A percentile compares a stretch with the other conserved stretches of the same genome.
Evolutionary conservation across 2,888 invertebrate species (phyloP).

Genomic region (Euproctis similis): DNA sequence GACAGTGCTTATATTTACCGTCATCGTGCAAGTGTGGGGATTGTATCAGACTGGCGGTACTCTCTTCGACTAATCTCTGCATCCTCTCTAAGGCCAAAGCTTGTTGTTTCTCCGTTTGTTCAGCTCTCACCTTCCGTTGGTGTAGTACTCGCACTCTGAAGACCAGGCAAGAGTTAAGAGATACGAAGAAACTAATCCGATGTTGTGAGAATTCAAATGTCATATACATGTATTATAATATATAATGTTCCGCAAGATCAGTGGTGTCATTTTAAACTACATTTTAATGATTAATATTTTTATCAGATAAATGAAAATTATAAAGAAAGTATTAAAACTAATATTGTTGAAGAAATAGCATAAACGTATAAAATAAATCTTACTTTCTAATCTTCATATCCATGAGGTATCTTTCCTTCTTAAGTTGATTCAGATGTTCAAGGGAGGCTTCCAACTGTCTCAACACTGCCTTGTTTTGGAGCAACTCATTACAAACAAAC

Average conservation of each 20-base stretch:
- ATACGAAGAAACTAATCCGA: background rate
- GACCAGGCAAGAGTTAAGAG: background rate
- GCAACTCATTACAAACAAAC: constrained; percentile 94
- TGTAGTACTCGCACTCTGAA: constrained; percentile 82
- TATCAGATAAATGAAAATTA: too few species aligned
- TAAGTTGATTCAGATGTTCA: constrained; percentile 89
- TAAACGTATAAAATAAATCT: constrained; percentile 38
- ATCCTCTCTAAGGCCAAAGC: constrained; percentile 68
- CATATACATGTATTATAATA: too few species aligned
- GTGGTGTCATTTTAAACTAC: too few species aligned
- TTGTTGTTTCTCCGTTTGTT: constrained; percentile 80
- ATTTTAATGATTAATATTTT: too few species aligned
- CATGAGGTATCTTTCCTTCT: constrained; percentile 93
- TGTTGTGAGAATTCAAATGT: too few species aligned
- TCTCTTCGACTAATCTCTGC: constrained; percentile 67
- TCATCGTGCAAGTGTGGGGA: constrained; percentile 34
- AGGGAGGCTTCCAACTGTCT: constrained; percentile 92
- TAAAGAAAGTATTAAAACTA: too few species aligned
- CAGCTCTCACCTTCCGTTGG: constrained; percentile 83
- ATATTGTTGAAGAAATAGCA: too few species aligned
- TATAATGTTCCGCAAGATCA: too few species aligned
- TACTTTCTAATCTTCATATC: constrained; percentile 95
- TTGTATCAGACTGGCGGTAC: constrained; percentile 25
- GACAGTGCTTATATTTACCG: too few species aligned
- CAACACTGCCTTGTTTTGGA: constrained; percentile 93